Evolutionary conservation across 1,140 invertebrate genomes (phyloP).

Genomic region (Drosophila oshimai): DNA sequence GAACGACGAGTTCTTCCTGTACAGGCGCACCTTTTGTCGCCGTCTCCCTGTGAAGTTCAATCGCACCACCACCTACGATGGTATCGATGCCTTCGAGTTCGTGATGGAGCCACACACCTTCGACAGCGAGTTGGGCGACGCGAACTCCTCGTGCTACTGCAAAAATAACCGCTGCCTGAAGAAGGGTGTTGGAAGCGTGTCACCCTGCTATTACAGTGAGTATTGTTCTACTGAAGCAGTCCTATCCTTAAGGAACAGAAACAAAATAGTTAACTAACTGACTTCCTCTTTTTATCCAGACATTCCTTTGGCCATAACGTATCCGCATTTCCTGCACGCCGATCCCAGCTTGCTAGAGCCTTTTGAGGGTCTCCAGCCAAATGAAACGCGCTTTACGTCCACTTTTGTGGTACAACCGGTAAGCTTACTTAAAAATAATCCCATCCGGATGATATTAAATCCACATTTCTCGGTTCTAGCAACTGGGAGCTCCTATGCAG

Average conservation of each 20-base stretch:
- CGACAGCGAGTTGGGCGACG: conserved; percentile 72
- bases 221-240: neutral
- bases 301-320: conserved; percentile 88
- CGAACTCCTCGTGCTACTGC: conserved; percentile 73
- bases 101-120: conserved; percentile 84
- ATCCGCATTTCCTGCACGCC: conserved; percentile 90
- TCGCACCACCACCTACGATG: conserved; percentile 33
- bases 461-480: conserved; percentile 78
- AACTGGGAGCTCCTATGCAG: conserved; percentile 85
- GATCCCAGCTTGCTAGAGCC: conserved; percentile 86
- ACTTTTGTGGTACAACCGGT: conserved; percentile 84
- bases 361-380: conserved; percentile 87
- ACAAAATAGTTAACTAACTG: neutral
- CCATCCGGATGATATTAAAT: neutral
- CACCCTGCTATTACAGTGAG: conserved; percentile 90
- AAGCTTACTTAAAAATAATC: conserved; percentile 31
- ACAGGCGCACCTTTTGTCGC: conserved; percentile 88
- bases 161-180: conserved; percentile 86
- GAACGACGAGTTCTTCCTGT: conserved; percentile 84
- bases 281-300: conserved; percentile 76
- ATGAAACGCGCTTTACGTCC: conserved; percentile 84
- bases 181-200: conserved; percentile 86
- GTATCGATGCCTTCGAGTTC: conserved; percentile 82
- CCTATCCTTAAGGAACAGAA: too few species aligned
- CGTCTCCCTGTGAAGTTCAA: conserved; percentile 85